Conservation (phyloP, 2,888 invertebrate genomes). For the Andrena minutula region DNA sequence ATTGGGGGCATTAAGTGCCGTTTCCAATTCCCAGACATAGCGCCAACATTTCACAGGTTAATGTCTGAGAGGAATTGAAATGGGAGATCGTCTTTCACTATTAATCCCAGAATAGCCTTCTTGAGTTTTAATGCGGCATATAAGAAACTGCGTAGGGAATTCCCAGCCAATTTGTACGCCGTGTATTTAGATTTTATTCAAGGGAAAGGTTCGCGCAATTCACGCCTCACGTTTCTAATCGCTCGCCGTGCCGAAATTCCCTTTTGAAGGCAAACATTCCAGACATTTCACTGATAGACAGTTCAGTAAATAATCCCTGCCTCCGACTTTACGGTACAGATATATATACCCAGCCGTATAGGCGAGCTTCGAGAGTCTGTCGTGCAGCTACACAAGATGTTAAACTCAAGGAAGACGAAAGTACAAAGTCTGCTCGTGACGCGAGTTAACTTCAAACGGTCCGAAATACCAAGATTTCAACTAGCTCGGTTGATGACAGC, state of each 20-base stretch:
- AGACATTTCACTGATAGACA: conserved; percentile 29
- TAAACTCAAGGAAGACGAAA: conserved; percentile 59
- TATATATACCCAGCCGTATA: conserved; percentile 10
- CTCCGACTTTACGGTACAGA: background rate
- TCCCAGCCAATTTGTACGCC: background rate
- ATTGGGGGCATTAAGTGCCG: background rate
- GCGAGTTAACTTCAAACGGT: conserved; percentile 54
- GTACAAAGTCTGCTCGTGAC: conserved; percentile 60
- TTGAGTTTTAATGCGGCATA: background rate
- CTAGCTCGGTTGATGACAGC: conserved; percentile 42
- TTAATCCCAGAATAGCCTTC: background rate
- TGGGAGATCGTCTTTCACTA: too few species aligned
- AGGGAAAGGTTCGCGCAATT: background rate
- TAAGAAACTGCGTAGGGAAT: background rate
- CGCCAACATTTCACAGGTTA: background rate
- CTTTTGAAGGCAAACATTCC: conserved; percentile 10
- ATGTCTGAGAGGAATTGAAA: too few species aligned
- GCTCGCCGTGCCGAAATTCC: background rate
- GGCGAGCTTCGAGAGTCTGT: conserved; percentile 5
- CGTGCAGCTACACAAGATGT: conserved; percentile 45
- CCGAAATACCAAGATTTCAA: conserved; percentile 41
- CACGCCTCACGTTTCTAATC: background rate
- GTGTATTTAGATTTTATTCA: background rate
- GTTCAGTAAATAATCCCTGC: conserved; percentile 33
- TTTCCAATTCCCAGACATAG: background rate